A percentile compares a stretch with the other conserved stretches of the same genome.
Conservation (phyloP, 2,797 vertebrate species). For the Platalea minor region DNA sequence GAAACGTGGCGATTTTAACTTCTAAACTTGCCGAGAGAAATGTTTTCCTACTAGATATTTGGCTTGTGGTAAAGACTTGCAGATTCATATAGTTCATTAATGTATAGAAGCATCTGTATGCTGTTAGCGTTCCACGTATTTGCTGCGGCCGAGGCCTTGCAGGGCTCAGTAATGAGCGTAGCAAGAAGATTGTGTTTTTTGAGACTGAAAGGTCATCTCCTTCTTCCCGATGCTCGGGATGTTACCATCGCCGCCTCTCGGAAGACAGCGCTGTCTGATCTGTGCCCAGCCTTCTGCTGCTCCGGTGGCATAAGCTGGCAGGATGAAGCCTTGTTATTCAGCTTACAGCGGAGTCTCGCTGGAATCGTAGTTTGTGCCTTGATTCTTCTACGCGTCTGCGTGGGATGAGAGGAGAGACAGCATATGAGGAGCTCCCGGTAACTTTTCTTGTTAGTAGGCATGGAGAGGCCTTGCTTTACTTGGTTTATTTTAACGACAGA, state of each 20-base stretch:
- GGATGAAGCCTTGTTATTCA: neutral
- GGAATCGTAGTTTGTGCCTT: neutral
- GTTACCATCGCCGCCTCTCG: neutral
- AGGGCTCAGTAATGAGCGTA: neutral
- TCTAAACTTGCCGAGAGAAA: neutral
- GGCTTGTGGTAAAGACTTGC: neutral
- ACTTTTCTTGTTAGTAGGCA: neutral
- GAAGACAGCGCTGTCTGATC: neutral
- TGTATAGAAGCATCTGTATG: neutral
- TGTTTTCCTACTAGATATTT: neutral
- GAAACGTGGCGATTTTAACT: neutral
- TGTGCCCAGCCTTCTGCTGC: neutral
- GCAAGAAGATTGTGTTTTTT: neutral
- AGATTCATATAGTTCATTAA: neutral
- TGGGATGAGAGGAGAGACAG: neutral
- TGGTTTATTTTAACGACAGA: neutral
- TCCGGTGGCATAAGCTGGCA: neutral
- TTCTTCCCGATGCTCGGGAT: fast-evolving
- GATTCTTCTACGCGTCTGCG: neutral
- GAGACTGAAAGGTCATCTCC: neutral
- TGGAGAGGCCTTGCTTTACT: neutral
- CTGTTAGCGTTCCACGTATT: fast-evolving
- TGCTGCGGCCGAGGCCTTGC: neutral
- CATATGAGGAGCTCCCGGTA: neutral
- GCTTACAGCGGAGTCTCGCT: neutral